Conservation (phyloP, 2,888 invertebrate genomes). For the Seira sanloemensis region DNA sequence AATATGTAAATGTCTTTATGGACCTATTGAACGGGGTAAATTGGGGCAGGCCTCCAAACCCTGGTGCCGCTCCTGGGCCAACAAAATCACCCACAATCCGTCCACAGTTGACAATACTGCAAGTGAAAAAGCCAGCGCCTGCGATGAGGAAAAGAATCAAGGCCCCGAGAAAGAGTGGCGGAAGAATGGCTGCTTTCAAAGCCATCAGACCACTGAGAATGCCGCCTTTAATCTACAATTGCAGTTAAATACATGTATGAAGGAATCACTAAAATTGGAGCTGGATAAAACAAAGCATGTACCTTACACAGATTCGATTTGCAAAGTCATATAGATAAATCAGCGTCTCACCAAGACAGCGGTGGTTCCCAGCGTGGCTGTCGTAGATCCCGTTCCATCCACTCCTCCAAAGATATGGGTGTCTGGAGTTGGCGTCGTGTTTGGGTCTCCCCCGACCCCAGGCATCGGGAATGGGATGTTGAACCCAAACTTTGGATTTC, state of each 20-base stretch:
- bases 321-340: background rate
- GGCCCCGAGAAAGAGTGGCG: constrained; percentile 66
- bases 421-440: constrained; percentile 37
- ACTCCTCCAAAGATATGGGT: constrained; percentile 35
- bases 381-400: constrained; percentile 20
- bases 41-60: constrained; percentile 33
- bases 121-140: constrained; percentile 69
- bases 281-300: background rate
- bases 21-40: constrained; percentile 66
- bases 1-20: too few relatives aligned
- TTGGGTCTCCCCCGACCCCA: constrained; percentile 23
- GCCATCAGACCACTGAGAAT: constrained; percentile 65
- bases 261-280: background rate
- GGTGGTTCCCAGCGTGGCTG: constrained; percentile 63
- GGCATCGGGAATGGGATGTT: constrained; percentile 25
- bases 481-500: constrained; percentile 63
- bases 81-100: constrained; percentile 44
- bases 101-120: constrained; percentile 67
- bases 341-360: constrained; percentile 57
- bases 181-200: constrained; percentile 68
- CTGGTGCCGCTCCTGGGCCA: constrained; percentile 26
- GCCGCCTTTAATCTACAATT: constrained; percentile 68
- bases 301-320: background rate
- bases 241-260: background rate
- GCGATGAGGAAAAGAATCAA: constrained; percentile 68